phyloP scores from a whole-genome alignment of 2,113 vertebrate species.

The Misgurnus mizolepis region DNA sequence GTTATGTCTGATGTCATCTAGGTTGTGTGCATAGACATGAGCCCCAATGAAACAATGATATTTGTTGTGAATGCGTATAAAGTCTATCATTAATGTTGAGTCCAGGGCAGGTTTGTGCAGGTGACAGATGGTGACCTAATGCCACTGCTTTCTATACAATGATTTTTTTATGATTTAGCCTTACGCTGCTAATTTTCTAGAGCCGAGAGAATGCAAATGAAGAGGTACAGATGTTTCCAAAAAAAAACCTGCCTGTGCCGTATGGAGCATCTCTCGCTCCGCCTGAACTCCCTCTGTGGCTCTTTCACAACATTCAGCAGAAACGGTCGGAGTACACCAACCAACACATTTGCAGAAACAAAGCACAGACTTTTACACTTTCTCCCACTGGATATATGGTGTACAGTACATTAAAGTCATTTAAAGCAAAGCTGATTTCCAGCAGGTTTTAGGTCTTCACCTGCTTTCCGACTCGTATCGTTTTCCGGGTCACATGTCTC shows the following conservation, averaged over 20 bases:
- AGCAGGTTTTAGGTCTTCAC: constrained; percentile 20
- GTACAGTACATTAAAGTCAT: neutral
- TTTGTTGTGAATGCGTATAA: no score
- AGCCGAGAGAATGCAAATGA: constrained; percentile 77
- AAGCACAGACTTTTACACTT: neutral
- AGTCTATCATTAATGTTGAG: constrained; percentile 5
- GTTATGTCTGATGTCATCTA: no score
- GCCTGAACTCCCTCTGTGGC: constrained; percentile 58
- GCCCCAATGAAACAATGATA: no score
- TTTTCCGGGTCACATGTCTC: constrained; percentile 21
- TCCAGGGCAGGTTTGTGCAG: constrained; percentile 74
- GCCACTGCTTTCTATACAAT: constrained; percentile 77
- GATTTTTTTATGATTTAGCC: constrained; percentile 84
- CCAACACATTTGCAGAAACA: neutral
- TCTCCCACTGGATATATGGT: neutral
- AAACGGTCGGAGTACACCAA: constrained; percentile 4
- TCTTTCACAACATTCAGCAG: constrained; percentile 60
- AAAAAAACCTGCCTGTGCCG: constrained; percentile 67
- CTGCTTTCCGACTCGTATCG: constrained; percentile 21
- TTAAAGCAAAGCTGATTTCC: constrained; percentile 6
- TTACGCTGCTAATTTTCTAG: constrained; percentile 84
- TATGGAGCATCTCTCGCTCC: constrained; percentile 70
- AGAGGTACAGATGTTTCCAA: constrained; percentile 68
- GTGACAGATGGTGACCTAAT: constrained; percentile 88
- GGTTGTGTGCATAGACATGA: no score